Percentiles rank a stretch among this genome's conserved stretches.
These are phyloP conservation scores for Meliscaeva auricollis DNA, from an alignment of 2,888 invertebrate species.

Conservation along the genomic window DNA sequence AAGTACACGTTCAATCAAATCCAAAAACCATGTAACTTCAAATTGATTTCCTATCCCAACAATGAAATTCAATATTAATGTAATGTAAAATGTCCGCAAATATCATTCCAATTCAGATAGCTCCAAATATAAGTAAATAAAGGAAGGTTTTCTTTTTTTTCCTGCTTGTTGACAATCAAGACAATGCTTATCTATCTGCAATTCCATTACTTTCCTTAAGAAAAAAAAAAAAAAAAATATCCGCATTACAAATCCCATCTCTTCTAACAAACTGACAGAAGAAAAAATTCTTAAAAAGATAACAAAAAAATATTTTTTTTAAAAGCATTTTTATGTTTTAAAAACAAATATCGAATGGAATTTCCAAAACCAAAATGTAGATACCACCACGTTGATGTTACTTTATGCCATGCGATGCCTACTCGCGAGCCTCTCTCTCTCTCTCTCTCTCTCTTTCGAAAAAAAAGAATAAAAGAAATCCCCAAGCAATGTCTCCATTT, in stretches of 20 bases:
- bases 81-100: not conserved
- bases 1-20: not conserved
- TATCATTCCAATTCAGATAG: slow-evolving; percentile 3
- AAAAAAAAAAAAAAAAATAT: slow-evolving; percentile 6
- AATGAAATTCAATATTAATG: not conserved
- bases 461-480: slow-evolving; percentile 18
- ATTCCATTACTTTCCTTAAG: slow-evolving; percentile 18
- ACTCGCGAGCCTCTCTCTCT: slow-evolving; percentile 4
- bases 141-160: not conserved
- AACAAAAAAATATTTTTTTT: slow-evolving; percentile 51
- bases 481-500: slow-evolving; percentile 17
- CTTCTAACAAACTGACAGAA: not conserved
- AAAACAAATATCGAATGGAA: slow-evolving; percentile 75
- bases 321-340: slow-evolving; percentile 75
- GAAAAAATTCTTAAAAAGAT: no score
- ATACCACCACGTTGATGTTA: slow-evolving; percentile 44
- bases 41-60: not conserved
- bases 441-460: no score
- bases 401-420: slow-evolving; percentile 57
- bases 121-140: not conserved
- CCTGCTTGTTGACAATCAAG: not conserved
- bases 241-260: not conserved
- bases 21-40: not conserved
- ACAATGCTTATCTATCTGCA: no score
- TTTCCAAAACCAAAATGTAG: slow-evolving; percentile 60